Conservation (phyloP, 2,888 invertebrate genomes). For the Petrolisthes cinctipes region DNA sequence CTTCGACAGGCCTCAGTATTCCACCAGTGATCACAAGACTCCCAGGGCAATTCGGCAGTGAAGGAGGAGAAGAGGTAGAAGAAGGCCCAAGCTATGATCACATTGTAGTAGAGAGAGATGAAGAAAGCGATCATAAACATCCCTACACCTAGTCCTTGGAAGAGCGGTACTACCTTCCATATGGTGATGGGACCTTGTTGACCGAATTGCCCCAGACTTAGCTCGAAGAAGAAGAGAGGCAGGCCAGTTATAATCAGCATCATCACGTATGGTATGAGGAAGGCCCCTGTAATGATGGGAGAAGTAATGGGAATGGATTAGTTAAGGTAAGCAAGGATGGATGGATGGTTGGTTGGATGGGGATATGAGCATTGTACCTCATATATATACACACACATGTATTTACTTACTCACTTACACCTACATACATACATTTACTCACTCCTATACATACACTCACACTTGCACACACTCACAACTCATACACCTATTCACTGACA, state of each 20-base stretch:
- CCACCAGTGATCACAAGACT: slow-evolving; percentile 71
- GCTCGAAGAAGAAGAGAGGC: slow-evolving; percentile 72
- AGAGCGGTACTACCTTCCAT: slow-evolving; percentile 75
- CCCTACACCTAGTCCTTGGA: slow-evolving; percentile 73
- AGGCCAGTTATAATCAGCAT: slow-evolving; percentile 71
- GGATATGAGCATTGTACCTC: neutral
- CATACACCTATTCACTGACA: neutral
- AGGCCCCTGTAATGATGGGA: slow-evolving; percentile 68
- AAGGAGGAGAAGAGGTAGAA: slow-evolving; percentile 73
- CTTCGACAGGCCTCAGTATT: slow-evolving; percentile 68
- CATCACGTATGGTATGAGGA: slow-evolving; percentile 71
- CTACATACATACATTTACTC: too few relatives aligned
- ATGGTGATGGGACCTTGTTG: slow-evolving; percentile 74
- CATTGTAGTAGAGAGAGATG: slow-evolving; percentile 73
- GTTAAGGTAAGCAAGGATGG: neutral
- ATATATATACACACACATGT: neutral
- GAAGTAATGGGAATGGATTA: neutral
- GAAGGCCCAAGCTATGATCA: slow-evolving; percentile 74
- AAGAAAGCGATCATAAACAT: slow-evolving; percentile 73
- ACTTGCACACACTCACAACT: neutral
- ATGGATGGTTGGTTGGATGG: neutral
- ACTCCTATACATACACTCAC: neutral
- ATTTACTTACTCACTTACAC: too few relatives aligned
- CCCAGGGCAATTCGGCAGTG: slow-evolving; percentile 71
- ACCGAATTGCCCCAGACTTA: slow-evolving; percentile 72